These are phyloP conservation scores for Lathronympha strigana DNA, from an alignment of 2,888 invertebrate species.

Conservation along the genomic window DNA sequence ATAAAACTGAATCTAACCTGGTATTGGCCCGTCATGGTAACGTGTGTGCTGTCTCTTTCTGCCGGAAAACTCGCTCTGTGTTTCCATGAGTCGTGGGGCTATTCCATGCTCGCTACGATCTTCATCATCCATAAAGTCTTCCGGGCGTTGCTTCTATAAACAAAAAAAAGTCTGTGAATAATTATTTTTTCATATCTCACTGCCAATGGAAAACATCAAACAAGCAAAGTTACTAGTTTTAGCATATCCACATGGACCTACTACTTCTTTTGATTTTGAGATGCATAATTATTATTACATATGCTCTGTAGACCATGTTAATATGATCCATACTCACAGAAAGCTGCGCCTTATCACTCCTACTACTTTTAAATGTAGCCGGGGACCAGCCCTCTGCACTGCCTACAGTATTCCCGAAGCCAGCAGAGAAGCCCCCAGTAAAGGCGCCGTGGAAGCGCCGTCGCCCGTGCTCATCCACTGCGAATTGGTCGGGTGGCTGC, in stretches of 20 bases:
- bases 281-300: no score
- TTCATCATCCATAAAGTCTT: conserved; percentile 99
- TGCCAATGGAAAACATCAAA: neutral
- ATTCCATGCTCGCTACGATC: conserved; percentile 98
- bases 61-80: conserved; percentile 90
- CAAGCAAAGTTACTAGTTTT: no score
- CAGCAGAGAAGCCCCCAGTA: conserved; percentile 98
- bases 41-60: conserved; percentile 63
- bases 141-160: conserved; percentile 87
- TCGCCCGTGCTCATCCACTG: conserved; percentile 94
- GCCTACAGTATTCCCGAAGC: conserved; percentile 98
- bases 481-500: conserved; percentile 91
- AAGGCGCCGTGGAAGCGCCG: conserved; percentile 99
- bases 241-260: no score
- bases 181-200: no score
- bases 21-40: conserved; percentile 78
- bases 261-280: no score
- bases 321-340: conserved; percentile 69
- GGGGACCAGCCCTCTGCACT: conserved; percentile 98
- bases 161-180: neutral
- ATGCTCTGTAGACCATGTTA: no score
- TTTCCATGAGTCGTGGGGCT: conserved; percentile 93
- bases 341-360: conserved; percentile 84
- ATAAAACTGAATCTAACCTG: conserved; percentile 59
- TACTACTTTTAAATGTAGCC: conserved; percentile 94